A percentile compares a stretch with the other conserved stretches of the same genome.
phyloP scores from a whole-genome alignment of 2,113 vertebrate species.

The Channa argus region DNA sequence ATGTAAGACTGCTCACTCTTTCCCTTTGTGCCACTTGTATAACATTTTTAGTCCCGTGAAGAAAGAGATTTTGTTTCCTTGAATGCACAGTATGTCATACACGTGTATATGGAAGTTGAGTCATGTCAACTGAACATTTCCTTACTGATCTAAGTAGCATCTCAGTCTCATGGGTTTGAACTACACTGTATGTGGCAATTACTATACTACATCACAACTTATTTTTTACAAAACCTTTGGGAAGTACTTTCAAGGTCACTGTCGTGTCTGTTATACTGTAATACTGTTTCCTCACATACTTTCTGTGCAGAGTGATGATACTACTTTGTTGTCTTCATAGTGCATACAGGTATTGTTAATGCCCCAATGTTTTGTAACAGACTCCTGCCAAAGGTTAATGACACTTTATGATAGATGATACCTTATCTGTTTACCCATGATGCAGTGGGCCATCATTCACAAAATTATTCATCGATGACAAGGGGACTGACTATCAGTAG shows the following conservation, averaged over 20 bases:
- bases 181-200: no score
- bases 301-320: neutral
- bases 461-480: slow-evolving; percentile 56
- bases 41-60: no score
- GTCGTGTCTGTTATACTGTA: neutral
- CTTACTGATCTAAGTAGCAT: no score
- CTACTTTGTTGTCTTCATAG: neutral
- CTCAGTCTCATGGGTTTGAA: no score
- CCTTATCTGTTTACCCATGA: slow-evolving; percentile 74
- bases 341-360: neutral
- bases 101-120: no score
- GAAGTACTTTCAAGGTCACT: neutral
- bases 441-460: slow-evolving; percentile 60
- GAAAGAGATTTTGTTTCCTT: no score
- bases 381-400: slow-evolving; percentile 51
- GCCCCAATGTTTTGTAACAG: slow-evolving; percentile 20
- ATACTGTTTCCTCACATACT: neutral
- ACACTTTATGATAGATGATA: slow-evolving; percentile 59
- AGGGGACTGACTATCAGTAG: slow-evolving; percentile 53
- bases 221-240: neutral
- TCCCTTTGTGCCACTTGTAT: no score
- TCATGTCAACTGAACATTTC: no score
- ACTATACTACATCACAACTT: neutral
- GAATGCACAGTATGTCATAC: no score
- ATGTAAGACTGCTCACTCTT: no score